Base-by-base conservation (phyloP, 1,140 invertebrate species). In the Heliconius congener region DNA sequence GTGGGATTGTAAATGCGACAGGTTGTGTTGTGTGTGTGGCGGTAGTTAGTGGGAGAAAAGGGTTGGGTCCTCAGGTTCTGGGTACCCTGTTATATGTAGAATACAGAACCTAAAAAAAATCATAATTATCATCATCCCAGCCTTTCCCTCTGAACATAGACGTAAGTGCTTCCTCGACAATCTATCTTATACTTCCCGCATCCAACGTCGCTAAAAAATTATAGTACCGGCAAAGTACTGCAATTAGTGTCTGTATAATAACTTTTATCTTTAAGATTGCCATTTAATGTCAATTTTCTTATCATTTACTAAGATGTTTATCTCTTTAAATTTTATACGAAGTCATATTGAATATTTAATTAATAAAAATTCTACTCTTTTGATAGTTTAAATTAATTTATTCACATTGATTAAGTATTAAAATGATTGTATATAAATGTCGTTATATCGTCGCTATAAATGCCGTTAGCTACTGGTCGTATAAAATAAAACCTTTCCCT, bases 201-300 rank as follows among this genome's bases (percentile, higher is more conserved):
- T 52, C 50, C 50, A 52, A 52, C 50, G 16, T n/a, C 55, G 6
- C 11, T 66, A 66, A 66, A 66, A 30, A 66, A 27, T 11, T 66
- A n/a, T 27, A 66, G 60, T 30, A 66, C 60, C 55, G 8, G n/a
- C n/a, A 16, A 30, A 66, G 13, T 66, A 27, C 23, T 66, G 23
- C 8, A 66, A 66, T 66, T 66, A 30, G 27, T 23, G 23, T 27
- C 60, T 27, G 23, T 66, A 66, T 3, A 37, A 37, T 8, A 8
- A 19, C 19, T 66, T 66, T 66, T 66, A 66, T 66, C 60, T 66
- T 27, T 30, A 66, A 66, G 60, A 66, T 30, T 66, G n/a, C 60
- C 60, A 66, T 66, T 66, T 66, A 66, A 66, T 66, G 27, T 66
- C 60, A 66, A 66, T 66, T 66, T 66, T 30, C 60, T 66, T 66